Conservation (phyloP, 2,113 vertebrate genomes). For the Alaudala cheleensis region DNA sequence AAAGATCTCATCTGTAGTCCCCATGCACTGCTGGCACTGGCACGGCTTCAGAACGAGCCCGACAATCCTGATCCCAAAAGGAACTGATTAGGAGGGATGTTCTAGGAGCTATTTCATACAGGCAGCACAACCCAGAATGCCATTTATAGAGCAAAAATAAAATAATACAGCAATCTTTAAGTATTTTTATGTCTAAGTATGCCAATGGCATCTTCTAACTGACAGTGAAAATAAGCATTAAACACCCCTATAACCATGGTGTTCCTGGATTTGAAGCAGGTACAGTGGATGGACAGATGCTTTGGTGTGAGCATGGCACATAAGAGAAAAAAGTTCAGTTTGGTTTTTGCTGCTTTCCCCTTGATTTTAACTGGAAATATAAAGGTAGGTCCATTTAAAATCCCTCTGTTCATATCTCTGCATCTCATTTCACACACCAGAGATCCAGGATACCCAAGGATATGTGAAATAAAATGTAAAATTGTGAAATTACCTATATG, state of each 20-base stretch:
- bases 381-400: neutral
- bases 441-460: neutral
- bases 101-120: slow-evolving; percentile 27
- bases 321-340: neutral
- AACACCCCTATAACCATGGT: neutral
- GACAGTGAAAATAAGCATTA: neutral
- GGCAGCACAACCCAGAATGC: neutral
- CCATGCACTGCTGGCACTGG: neutral
- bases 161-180: neutral
- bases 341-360: neutral
- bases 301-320: neutral
- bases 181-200: neutral
- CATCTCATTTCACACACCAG: neutral
- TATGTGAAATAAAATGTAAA: neutral
- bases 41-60: neutral
- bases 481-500: neutral
- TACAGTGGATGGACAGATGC: neutral
- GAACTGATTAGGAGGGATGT: slow-evolving; percentile 28
- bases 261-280: neutral
- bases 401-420: neutral
- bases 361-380: neutral
- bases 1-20: slow-evolving; percentile 59
- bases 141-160: neutral
- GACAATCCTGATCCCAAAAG: neutral
- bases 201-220: neutral